Percentiles rank a stretch among this genome's conserved stretches.
Evolutionary conservation across 2,113 vertebrate genomes (phyloP).

Genomic region (Corynorhinus townsendii): DNA sequence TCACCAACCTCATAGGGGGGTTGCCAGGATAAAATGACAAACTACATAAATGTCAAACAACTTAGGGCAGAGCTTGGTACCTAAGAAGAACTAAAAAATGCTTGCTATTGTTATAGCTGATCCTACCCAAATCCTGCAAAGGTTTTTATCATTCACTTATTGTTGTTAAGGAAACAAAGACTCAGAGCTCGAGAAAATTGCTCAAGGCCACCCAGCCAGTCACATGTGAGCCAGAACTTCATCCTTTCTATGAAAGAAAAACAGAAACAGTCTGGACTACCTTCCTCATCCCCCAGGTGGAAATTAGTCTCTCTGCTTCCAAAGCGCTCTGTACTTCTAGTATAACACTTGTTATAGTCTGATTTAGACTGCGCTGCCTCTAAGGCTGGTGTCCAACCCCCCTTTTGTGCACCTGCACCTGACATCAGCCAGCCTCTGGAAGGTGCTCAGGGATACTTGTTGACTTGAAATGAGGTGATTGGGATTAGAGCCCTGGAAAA

Average conservation of each 20-base stretch:
- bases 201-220: not conserved
- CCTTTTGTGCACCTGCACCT: not conserved
- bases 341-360: rapidly evolving
- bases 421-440: not conserved
- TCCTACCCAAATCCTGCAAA: not conserved
- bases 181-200: not conserved
- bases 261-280: not conserved
- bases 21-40: not conserved
- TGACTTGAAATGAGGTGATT: not conserved
- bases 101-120: not conserved
- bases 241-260: not conserved
- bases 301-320: not conserved
- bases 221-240: not conserved
- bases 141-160: not conserved
- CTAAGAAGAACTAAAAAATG: not conserved
- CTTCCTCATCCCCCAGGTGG: not conserved
- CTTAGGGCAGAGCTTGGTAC: not conserved
- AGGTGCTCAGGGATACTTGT: not conserved
- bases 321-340: not conserved
- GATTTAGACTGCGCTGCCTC: not conserved
- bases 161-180: not conserved
- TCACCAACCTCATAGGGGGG: not conserved
- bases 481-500: not conserved
- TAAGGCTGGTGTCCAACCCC: not conserved
- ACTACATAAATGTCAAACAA: not conserved